Percentiles rank a stretch among this genome's conserved stretches.
Conservation (phyloP, 2,113 vertebrate genomes). For the Pyrgilauda ruficollis region DNA sequence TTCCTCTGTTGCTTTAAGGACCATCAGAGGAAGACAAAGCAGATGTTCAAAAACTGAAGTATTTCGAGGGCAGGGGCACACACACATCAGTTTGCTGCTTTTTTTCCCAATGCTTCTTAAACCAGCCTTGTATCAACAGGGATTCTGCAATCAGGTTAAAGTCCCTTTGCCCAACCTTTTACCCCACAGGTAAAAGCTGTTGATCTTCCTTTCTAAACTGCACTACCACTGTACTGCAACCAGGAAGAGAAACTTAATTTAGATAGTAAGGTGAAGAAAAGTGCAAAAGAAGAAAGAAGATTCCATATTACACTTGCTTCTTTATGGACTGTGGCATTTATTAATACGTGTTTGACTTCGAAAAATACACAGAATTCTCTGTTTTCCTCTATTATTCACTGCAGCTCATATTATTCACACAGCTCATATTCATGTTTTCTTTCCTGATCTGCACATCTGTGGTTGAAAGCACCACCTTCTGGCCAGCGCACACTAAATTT, state of each 20-base stretch:
- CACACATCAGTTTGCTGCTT: background rate
- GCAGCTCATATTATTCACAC: background rate
- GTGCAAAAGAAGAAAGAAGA: background rate
- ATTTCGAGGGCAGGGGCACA: background rate
- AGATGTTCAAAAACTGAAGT: background rate
- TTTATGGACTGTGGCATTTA: background rate
- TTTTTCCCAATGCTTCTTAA: background rate
- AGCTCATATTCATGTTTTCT: background rate
- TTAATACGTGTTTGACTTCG: background rate
- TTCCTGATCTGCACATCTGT: background rate
- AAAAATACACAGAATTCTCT: background rate
- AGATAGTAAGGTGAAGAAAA: background rate
- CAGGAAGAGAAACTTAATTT: background rate
- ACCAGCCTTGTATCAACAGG: background rate
- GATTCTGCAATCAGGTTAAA: background rate
- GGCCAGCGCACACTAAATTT: background rate
- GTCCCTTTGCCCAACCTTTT: background rate
- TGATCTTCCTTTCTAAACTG: background rate
- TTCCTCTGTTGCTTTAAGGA: background rate
- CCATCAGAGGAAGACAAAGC: background rate
- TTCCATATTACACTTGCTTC: background rate
- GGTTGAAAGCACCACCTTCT: constrained; percentile 63
- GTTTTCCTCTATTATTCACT: background rate
- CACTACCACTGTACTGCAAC: background rate
- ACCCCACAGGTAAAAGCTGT: background rate